Evolutionary conservation across 2,888 invertebrate species (phyloP).

Genomic region (Xylota sylvarum): DNA sequence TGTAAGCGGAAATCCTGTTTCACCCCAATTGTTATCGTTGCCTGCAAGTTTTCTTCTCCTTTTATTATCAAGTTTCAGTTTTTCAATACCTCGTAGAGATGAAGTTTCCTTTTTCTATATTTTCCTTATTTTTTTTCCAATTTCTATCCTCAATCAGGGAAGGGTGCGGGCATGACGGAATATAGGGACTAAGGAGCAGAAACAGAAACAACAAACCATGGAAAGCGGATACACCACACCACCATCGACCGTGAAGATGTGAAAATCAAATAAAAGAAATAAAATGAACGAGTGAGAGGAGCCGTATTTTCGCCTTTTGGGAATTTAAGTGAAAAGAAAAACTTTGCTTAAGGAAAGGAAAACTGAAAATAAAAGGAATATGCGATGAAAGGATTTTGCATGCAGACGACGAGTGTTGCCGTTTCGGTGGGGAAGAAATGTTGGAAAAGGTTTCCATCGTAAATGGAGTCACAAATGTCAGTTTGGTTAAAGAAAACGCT

Average conservation of each 20-base stretch:
- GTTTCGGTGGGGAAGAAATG: background rate
- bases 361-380: constrained; percentile 7
- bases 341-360: constrained; percentile 49
- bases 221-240: constrained; percentile 25
- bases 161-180: too few species aligned
- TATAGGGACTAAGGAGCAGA: background rate
- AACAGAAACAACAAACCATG: constrained; percentile 38
- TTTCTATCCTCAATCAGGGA: constrained; percentile 32
- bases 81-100: constrained; percentile 54
- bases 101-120: constrained; percentile 44
- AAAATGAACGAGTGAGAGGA: constrained; percentile 29
- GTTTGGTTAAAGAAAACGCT: too few species aligned
- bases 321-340: constrained; percentile 71
- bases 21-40: constrained; percentile 62
- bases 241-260: constrained; percentile 6
- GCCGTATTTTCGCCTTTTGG: constrained; percentile 53
- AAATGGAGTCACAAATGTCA: too few species aligned
- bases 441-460: background rate
- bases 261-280: constrained; percentile 64
- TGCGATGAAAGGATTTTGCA: constrained; percentile 6
- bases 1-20: constrained; percentile 63
- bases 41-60: constrained; percentile 49
- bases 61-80: constrained; percentile 61
- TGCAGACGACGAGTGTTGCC: constrained; percentile 3
- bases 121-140: constrained; percentile 4